Evolutionary conservation across 2,113 vertebrate genomes (phyloP), one percentile per base, ranked within the genome.

Genomic region (Saguinus midas): DNA sequence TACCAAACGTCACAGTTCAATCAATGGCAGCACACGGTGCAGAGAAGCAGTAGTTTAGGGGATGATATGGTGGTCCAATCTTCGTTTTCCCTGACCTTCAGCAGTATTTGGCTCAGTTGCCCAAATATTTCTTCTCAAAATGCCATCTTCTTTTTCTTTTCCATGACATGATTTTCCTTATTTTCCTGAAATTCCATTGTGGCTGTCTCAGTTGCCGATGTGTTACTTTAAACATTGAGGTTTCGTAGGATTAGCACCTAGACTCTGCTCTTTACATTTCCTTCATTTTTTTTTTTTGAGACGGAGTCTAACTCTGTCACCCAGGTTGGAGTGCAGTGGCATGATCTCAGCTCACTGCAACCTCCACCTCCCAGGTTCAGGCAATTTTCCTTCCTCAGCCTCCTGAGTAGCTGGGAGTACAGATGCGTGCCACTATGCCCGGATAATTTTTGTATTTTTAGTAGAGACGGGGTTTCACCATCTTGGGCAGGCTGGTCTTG

Each of bases 31-130:
- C 66, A n/a, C 73, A n/a, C 3, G 25, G 17, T 5, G 8, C 35
- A 12, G 43, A 88, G 61, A 0, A 18, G 3, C 2, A 25, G 10
- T 3, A 20, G 43, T n/a, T 52, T 43, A 55, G 11, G 55, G 57
- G 57, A 73, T 5, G 27, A 35, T 5, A 18, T 1, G 6, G 18
- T 13, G 4, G 16, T 8, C 37, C 10, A 40, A 1, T 18, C 8
- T 48, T 57, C 8, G 16, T 66, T 29, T 73, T 81, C 50, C 25
- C 35, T 18, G 0, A 32, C 17, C 20, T 66, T 89, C 52, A 43
- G 17, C 45, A 50, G 11, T 43, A 21, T 61, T 58, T 48, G 23
- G 0, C 45, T 55, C 35, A 45, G 32, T 75, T 40, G 11, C 2
- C 8, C 6, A 43, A 21, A 3, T 80, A 40, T 32, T 79, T 72